phyloP scores from a whole-genome alignment of 2,888 invertebrate species.

The Drosophila mettleri region DNA sequence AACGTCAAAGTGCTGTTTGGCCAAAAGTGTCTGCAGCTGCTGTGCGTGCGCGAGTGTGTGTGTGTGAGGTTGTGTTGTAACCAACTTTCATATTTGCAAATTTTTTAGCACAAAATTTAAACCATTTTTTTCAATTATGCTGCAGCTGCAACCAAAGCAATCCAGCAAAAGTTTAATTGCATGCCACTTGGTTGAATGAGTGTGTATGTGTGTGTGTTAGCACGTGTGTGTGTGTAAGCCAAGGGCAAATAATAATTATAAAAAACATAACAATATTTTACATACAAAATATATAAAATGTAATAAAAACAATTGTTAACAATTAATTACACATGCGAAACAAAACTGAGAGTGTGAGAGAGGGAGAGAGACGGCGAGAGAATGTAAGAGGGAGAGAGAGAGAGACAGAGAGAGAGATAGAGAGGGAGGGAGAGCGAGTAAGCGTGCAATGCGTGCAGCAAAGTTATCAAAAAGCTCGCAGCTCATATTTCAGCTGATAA shows the following conservation, averaged over 20 bases:
- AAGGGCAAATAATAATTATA: slow-evolving; percentile 24
- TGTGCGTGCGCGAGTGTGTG: slow-evolving; percentile 1
- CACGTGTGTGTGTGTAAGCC: neutral
- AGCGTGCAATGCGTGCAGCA: slow-evolving; percentile 29
- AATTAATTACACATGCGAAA: slow-evolving; percentile 67
- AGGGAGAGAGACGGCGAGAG: neutral
- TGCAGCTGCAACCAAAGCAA: slow-evolving; percentile 38
- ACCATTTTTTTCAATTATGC: slow-evolving; percentile 49
- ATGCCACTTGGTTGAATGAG: slow-evolving; percentile 31
- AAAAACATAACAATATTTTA: slow-evolving; percentile 1
- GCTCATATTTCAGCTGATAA: slow-evolving; percentile 77
- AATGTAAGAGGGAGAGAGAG: neutral
- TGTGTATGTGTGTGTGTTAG: neutral
- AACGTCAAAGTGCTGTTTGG: slow-evolving; percentile 61
- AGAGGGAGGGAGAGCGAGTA: too few species aligned
- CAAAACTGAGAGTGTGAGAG: neutral
- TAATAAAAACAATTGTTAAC: slow-evolving; percentile 52
- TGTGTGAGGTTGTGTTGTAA: slow-evolving; percentile 8
- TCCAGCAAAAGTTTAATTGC: slow-evolving; percentile 59
- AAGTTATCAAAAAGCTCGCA: slow-evolving; percentile 51
- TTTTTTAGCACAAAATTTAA: slow-evolving; percentile 45
- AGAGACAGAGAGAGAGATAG: neutral
- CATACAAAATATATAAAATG: slow-evolving; percentile 15
- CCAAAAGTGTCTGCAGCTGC: slow-evolving; percentile 58
- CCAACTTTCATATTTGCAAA: slow-evolving; percentile 55